These are phyloP conservation scores for Trisateles emortualis DNA, from an alignment of 2,888 invertebrate species.

Conservation along the genomic window DNA sequence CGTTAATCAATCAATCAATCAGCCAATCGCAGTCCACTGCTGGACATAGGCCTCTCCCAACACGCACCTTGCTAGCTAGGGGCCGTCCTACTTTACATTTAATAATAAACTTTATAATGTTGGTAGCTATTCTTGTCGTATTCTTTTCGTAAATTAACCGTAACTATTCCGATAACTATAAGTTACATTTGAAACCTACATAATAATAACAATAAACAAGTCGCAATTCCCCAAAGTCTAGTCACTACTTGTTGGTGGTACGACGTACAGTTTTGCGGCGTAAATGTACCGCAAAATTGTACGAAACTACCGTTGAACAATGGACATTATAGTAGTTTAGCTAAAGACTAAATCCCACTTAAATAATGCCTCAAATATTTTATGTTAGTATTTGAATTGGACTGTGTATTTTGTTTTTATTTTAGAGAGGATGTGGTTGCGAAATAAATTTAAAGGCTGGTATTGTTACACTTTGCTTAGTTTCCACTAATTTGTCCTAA, in stretches of 20 bases:
- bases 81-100: too few species aligned
- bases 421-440: background rate
- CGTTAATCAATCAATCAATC: too few species aligned
- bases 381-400: slow-evolving; percentile 14
- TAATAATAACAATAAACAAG: slow-evolving; percentile 40
- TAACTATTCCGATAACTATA: too few species aligned
- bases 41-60: too few species aligned
- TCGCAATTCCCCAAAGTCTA: slow-evolving; percentile 36
- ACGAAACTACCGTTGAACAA: slow-evolving; percentile 65
- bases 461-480: too few species aligned
- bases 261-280: slow-evolving; percentile 50
- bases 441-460: too few species aligned
- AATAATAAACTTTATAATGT: too few species aligned
- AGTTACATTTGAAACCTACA: background rate
- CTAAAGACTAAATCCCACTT: slow-evolving; percentile 65
- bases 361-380: slow-evolving; percentile 63
- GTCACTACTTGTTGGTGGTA: slow-evolving; percentile 41
- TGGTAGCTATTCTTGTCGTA: too few species aligned
- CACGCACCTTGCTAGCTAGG: too few species aligned
- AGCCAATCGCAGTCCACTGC: too few species aligned
- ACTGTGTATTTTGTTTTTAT: background rate
- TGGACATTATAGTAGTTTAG: slow-evolving; percentile 66
- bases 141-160: too few species aligned
- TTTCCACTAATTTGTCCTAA: too few species aligned
- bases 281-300: slow-evolving; percentile 72